These are phyloP conservation scores for Caretta caretta DNA, from an alignment of 2,113 vertebrate species.

Conservation along the genomic window DNA sequence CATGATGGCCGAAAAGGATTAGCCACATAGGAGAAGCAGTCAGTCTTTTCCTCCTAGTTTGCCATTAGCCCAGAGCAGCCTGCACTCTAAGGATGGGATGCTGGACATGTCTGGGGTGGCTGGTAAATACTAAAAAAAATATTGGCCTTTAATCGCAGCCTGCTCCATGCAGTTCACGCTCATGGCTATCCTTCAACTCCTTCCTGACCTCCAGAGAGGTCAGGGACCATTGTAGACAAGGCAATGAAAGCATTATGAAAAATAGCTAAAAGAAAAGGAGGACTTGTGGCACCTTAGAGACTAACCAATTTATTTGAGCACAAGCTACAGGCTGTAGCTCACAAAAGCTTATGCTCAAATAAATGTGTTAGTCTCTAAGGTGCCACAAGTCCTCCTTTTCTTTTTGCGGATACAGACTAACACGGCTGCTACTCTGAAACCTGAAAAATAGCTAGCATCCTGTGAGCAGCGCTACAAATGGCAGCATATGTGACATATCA, in stretches of 20 bases:
- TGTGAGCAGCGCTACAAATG: neutral
- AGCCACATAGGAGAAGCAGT: neutral
- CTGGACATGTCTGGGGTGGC: neutral
- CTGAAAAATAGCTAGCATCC: neutral
- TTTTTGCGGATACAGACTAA: too few relatives aligned
- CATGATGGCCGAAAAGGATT: neutral
- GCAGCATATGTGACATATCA: neutral
- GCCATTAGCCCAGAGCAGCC: neutral
- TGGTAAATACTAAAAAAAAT: neutral
- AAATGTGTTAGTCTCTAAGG: too few relatives aligned
- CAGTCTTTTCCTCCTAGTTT: neutral
- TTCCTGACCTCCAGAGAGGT: neutral
- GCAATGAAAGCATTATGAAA: neutral
- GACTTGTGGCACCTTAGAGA: too few relatives aligned
- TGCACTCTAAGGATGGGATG: neutral
- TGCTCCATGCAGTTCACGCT: neutral
- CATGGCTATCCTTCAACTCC: neutral
- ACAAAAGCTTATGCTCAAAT: too few relatives aligned
- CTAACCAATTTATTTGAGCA: too few relatives aligned
- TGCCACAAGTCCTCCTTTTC: too few relatives aligned
- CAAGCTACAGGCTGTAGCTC: too few relatives aligned
- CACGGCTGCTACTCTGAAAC: too few relatives aligned
- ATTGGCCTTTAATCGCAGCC: neutral
- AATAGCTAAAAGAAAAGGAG: neutral
- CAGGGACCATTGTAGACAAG: neutral